These are phyloP conservation scores for Rapana venosa DNA, from an alignment of 2,888 invertebrate genomes.

Conservation along the genomic window DNA sequence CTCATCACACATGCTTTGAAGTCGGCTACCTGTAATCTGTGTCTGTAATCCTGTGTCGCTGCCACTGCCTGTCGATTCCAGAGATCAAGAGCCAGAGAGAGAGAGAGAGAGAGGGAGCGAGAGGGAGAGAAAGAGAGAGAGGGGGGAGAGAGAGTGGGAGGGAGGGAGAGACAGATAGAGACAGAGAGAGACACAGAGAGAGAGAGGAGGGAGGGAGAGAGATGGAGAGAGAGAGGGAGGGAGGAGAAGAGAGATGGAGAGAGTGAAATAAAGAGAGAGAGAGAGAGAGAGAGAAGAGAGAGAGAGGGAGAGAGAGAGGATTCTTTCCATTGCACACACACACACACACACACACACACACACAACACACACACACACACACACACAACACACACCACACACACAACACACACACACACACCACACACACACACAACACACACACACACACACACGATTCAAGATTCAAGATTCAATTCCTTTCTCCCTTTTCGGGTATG, in stretches of 20 bases:
- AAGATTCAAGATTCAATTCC: no score
- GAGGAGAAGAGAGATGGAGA: neutral
- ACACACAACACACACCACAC: neutral
- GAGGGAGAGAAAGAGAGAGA: no score
- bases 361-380: neutral
- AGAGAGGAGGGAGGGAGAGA: neutral
- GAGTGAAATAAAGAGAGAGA: neutral
- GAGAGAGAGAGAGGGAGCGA: neutral
- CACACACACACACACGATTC: neutral
- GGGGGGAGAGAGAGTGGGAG: neutral
- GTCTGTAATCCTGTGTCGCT: no score
- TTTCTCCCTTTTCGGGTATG: no score
- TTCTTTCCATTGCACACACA: neutral
- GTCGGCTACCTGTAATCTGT: no score
- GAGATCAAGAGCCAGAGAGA: neutral
- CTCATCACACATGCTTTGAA: no score
- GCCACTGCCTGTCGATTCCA: neutral
- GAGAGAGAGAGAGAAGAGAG: neutral
- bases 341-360: neutral
- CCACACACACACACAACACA: neutral
- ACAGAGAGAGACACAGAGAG: neutral
- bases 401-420: neutral
- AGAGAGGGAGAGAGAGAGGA: neutral
- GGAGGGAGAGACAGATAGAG: neutral
- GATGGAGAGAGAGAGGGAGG: neutral